phyloP scores from a whole-genome alignment of 1,140 invertebrate species.

The Drosophila murphyi region DNA sequence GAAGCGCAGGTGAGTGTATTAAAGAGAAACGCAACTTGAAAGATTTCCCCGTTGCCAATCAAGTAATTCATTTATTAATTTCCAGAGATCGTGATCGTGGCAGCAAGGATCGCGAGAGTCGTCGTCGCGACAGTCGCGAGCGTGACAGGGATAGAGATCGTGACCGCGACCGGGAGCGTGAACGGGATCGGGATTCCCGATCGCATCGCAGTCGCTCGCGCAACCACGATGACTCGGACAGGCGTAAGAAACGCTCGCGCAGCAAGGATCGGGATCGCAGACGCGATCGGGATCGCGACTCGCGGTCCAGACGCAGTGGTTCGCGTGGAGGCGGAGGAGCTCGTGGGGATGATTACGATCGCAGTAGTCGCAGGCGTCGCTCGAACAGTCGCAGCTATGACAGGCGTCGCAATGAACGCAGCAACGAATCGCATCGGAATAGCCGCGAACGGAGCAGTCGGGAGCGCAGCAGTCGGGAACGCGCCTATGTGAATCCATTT shows the following conservation, averaged over 20 bases:
- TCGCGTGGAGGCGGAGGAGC: slow-evolving; percentile 55
- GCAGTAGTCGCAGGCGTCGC: slow-evolving; percentile 54
- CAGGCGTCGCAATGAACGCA: slow-evolving; percentile 83
- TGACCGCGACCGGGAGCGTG: slow-evolving; percentile 77
- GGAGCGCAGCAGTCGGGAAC: slow-evolving; percentile 84
- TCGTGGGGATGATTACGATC: slow-evolving; percentile 54
- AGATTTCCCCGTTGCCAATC: not conserved
- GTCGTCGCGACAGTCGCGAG: slow-evolving; percentile 84
- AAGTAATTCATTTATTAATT: not conserved
- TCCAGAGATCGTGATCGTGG: slow-evolving; percentile 58
- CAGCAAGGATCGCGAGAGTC: slow-evolving; percentile 75
- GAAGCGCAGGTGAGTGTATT: slow-evolving; percentile 68
- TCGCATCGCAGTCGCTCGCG: slow-evolving; percentile 85
- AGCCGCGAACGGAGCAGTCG: slow-evolving; percentile 72
- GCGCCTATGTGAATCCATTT: slow-evolving; percentile 84
- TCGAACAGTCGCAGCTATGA: slow-evolving; percentile 70
- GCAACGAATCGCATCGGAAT: slow-evolving; percentile 83
- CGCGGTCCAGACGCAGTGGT: slow-evolving; percentile 64
- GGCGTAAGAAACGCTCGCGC: slow-evolving; percentile 63
- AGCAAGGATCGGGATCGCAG: slow-evolving; percentile 83
- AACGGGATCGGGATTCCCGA: slow-evolving; percentile 79
- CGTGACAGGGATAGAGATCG: slow-evolving; percentile 67
- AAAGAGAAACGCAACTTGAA: too few relatives aligned
- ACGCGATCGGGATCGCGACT: slow-evolving; percentile 62
- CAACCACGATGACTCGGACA: slow-evolving; percentile 80